Evolutionary conservation across 2,797 vertebrate genomes (phyloP).

Genomic region (Pseudomugil gertrudae): DNA sequence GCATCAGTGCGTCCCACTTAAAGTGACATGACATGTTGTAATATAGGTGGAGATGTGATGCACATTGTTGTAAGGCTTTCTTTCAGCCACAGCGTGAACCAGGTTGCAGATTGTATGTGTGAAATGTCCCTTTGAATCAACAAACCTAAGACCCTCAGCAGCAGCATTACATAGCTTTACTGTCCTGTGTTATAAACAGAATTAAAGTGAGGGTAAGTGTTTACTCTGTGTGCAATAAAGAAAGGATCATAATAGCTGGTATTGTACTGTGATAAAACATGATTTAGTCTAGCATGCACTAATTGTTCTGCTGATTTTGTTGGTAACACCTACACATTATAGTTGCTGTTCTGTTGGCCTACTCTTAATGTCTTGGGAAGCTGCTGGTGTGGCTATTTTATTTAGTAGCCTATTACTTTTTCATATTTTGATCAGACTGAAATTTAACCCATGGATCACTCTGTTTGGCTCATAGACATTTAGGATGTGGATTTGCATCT

Average conservation of each 20-base stretch:
- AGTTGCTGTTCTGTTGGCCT: too few relatives aligned
- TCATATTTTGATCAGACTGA: background rate
- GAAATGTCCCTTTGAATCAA: conserved; percentile 72
- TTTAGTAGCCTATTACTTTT: background rate
- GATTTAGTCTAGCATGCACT: background rate
- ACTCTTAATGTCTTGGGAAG: too few relatives aligned
- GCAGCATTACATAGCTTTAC: conserved; percentile 2
- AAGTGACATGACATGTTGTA: conserved; percentile 46
- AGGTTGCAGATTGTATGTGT: conserved; percentile 61
- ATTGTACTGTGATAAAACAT: background rate
- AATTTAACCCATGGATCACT: background rate
- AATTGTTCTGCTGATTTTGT: background rate
- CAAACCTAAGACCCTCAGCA: conserved; percentile 39
- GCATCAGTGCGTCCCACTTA: conserved; percentile 20
- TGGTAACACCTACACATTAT: background rate
- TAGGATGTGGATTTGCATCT: too few relatives aligned
- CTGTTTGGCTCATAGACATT: too few relatives aligned
- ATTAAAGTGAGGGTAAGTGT: conserved; percentile 19
- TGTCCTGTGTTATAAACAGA: conserved; percentile 1
- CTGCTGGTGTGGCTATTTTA: background rate
- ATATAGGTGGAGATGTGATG: conserved; percentile 59
- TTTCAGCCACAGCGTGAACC: conserved; percentile 46
- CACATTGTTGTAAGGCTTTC: conserved; percentile 40
- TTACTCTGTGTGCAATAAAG: conserved; percentile 10
- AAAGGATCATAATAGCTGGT: conserved; percentile 10